phyloP scores from a whole-genome alignment of 1,140 invertebrate genomes.

The Littorina saxatilis region DNA sequence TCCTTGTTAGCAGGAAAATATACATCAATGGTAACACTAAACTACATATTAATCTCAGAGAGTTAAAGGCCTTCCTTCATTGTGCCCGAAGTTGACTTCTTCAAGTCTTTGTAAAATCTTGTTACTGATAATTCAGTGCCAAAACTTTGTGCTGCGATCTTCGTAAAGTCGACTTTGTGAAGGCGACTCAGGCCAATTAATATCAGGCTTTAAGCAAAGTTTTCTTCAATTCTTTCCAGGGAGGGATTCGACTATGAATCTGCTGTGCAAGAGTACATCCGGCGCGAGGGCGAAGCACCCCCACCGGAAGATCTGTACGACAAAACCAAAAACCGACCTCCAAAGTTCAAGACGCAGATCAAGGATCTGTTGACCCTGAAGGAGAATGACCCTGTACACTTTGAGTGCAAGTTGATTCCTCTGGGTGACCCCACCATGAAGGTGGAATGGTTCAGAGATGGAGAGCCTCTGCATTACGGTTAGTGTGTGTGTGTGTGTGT shows the following conservation, averaged over 20 bases:
- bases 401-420: constrained; percentile 97
- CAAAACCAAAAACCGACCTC: constrained; percentile 78
- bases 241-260: constrained; percentile 59
- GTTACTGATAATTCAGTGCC: too few species aligned
- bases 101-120: too few species aligned
- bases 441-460: constrained; percentile 99
- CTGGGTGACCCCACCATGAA: constrained; percentile 97
- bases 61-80: too few species aligned
- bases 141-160: too few species aligned
- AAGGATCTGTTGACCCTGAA: constrained; percentile 91
- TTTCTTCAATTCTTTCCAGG: constrained; percentile 38
- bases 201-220: too few species aligned
- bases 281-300: constrained; percentile 66
- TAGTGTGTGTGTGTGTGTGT: constrained; percentile 51
- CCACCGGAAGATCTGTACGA: constrained; percentile 70
- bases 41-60: too few species aligned
- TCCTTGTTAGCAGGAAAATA: too few species aligned
- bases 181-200: too few species aligned
- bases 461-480: constrained; percentile 94
- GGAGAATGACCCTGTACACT: constrained; percentile 95
- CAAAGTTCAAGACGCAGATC: constrained; percentile 94
- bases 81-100: too few species aligned
- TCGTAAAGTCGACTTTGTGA: too few species aligned
- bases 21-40: too few species aligned
- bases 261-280: constrained; percentile 65